Conservation (phyloP, 2,113 vertebrate species). For the Pseudois nayaur region DNA sequence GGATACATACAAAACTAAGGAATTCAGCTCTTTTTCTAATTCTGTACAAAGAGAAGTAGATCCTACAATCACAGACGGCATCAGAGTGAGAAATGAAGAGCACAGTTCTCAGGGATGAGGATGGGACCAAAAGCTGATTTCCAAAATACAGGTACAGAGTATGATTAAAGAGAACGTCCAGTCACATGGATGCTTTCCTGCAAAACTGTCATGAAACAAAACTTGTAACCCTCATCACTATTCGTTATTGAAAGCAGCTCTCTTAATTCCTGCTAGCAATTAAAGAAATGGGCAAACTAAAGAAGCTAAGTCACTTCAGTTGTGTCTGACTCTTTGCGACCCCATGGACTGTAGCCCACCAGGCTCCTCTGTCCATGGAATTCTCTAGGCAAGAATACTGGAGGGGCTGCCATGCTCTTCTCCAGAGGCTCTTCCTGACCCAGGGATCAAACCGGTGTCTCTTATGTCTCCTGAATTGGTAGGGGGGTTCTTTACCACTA, state of each 20-base stretch:
- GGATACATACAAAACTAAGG: accelerated
- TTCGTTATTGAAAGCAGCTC: background rate
- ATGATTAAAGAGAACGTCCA: background rate
- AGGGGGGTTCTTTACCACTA: background rate
- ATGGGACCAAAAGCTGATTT: background rate
- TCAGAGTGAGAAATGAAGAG: background rate
- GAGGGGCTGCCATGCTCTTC: background rate
- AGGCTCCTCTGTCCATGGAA: background rate
- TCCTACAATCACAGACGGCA: background rate
- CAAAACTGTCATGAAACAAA: background rate
- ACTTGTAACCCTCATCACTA: background rate
- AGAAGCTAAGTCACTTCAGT: background rate
- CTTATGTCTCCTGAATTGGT: background rate
- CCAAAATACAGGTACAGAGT: background rate
- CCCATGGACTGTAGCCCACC: background rate
- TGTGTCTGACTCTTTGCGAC: background rate
- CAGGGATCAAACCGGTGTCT: background rate
- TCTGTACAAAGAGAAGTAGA: background rate
- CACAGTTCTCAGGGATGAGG: no score
- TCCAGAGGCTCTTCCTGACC: background rate
- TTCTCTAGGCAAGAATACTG: background rate
- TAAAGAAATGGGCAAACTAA: background rate
- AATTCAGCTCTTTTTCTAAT: background rate
- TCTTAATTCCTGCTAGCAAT: background rate
- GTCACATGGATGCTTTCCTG: background rate